Percentiles rank a stretch among this genome's conserved stretches.
Conservation (phyloP, 2,113 vertebrate species). For the Ciconia maguari region DNA sequence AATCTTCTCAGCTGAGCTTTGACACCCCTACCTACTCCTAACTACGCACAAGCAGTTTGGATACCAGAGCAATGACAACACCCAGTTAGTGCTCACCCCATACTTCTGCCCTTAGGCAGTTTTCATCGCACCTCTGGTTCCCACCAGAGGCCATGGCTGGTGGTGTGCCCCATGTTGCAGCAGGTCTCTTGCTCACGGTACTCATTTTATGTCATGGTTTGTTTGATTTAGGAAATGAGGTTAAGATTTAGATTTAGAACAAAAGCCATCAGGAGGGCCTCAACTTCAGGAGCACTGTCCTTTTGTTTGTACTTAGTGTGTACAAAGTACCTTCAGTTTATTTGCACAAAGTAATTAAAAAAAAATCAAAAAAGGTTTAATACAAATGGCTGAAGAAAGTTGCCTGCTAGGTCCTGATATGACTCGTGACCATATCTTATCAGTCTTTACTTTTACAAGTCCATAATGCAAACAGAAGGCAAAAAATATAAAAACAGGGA, state of each 20-base stretch:
- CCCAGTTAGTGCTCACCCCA: not conserved
- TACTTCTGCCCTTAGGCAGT: not conserved
- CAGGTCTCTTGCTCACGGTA: not conserved
- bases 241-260: not conserved
- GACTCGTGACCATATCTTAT: not conserved
- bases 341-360: not conserved
- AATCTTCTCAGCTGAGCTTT: not conserved
- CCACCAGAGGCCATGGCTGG: not conserved
- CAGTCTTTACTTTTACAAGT: not conserved
- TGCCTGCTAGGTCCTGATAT: not conserved
- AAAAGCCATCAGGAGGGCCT: not conserved
- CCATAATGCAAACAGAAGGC: not conserved
- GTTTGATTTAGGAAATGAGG: not conserved
- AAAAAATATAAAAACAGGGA: not conserved
- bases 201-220: not conserved
- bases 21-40: not conserved
- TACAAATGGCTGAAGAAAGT: not conserved
- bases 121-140: not conserved
- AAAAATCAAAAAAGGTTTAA: not conserved
- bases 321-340: not conserved
- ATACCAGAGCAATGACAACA: not conserved
- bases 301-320: not conserved
- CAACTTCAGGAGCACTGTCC: not conserved
- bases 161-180: fast-evolving
- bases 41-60: not conserved